Conservation (phyloP, 2,797 vertebrate species). For the Crenuchus spilurus region DNA sequence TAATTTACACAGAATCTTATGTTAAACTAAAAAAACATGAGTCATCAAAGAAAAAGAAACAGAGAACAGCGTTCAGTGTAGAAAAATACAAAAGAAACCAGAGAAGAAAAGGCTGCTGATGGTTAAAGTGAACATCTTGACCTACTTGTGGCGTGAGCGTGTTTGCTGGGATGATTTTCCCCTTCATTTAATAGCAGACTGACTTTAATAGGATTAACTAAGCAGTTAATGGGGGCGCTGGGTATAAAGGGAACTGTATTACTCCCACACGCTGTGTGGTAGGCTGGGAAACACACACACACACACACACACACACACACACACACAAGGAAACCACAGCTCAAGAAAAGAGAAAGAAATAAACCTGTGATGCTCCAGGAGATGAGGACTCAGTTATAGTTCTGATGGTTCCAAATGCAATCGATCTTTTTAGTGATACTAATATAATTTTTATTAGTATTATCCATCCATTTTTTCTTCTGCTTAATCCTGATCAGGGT, state of each 20-base stretch:
- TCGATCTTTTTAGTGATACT: too few species aligned
- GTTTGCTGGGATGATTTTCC: conserved; percentile 25
- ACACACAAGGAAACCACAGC: background rate
- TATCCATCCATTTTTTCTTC: too few species aligned
- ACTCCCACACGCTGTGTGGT: conserved; percentile 12
- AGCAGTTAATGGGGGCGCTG: conserved; percentile 36
- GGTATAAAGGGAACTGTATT: conserved; percentile 32
- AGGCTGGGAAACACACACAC: background rate
- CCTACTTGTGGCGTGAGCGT: conserved; percentile 38
- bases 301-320: conserved; percentile 9
- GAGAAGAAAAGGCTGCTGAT: background rate
- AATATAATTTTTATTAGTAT: too few species aligned
- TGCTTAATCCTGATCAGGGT: too few species aligned
- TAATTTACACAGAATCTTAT: background rate
- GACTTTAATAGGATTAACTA: conserved; percentile 56
- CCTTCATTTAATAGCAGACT: conserved; percentile 53
- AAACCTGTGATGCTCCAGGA: background rate
- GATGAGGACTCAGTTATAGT: too few species aligned
- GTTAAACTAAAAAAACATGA: too few species aligned
- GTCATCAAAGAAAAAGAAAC: conserved; percentile 8
- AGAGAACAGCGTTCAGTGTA: background rate
- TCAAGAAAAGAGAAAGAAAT: background rate
- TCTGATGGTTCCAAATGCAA: too few species aligned
- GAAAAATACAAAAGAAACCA: background rate
- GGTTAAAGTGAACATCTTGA: conserved; percentile 39